A percentile compares a stretch with the other conserved stretches of the same genome.
Conservation (phyloP, 2,797 vertebrate species). For the Sparidentex hasta region DNA sequence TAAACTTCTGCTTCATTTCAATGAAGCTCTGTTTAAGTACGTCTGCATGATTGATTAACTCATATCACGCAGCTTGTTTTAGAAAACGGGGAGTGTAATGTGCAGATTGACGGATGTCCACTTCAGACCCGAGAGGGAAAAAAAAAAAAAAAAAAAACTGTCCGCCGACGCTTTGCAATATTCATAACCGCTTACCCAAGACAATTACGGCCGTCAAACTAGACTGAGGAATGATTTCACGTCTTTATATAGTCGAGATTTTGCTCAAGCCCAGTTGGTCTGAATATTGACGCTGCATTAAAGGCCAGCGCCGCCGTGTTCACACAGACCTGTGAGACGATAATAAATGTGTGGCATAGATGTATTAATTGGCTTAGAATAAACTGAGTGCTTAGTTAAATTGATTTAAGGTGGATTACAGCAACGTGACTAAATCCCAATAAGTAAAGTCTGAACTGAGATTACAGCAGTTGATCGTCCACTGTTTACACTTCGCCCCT, state of each 20-base stretch:
- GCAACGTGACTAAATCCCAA: slow-evolving; percentile 46
- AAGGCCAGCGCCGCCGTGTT: slow-evolving; percentile 45
- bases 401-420: slow-evolving; percentile 55
- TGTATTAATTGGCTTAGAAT: slow-evolving; percentile 58
- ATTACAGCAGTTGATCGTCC: not conserved
- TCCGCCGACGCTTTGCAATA: slow-evolving; percentile 68
- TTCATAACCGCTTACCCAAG: slow-evolving; percentile 69
- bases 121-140: slow-evolving; percentile 60
- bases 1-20: slow-evolving; percentile 51
- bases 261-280: slow-evolving; percentile 35
- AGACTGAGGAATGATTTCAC: slow-evolving; percentile 43
- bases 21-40: slow-evolving; percentile 32
- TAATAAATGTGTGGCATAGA: slow-evolving; percentile 54
- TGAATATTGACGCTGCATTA: slow-evolving; percentile 66
- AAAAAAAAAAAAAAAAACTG: slow-evolving; percentile 46
- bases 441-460: slow-evolving; percentile 17
- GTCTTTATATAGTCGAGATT: slow-evolving; percentile 49
- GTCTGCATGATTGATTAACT: slow-evolving; percentile 37
- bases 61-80: not conserved
- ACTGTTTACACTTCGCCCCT: not conserved
- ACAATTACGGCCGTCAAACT: slow-evolving; percentile 44
- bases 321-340: slow-evolving; percentile 42
- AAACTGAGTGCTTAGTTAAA: slow-evolving; percentile 35
- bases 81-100: slow-evolving; percentile 19
- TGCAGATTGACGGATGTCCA: slow-evolving; percentile 55